Evolutionary conservation across 2,888 invertebrate species (phyloP).

Genomic region (Oithona nana): DNA sequence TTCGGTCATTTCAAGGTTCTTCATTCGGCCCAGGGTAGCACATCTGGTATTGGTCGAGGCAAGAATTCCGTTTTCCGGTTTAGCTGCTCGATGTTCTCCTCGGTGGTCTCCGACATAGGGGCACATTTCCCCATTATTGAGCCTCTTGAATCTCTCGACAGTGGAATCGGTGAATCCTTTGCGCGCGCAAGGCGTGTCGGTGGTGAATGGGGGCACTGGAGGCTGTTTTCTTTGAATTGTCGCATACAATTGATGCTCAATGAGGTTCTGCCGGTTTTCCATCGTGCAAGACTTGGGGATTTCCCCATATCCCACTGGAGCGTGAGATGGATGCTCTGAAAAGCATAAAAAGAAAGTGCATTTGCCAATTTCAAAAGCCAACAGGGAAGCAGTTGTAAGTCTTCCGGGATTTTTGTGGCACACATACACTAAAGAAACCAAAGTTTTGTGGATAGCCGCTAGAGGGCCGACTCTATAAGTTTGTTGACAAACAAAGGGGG

Average conservation of each 20-base stretch:
- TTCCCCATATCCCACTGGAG: conserved; percentile 7
- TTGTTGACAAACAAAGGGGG: no score
- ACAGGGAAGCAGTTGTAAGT: no score
- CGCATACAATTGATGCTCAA: conserved; percentile 10
- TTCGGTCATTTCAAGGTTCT: background rate
- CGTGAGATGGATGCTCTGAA: conserved; percentile 4
- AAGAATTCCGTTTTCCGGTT: background rate
- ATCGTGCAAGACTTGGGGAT: conserved; percentile 8
- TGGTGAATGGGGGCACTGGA: background rate
- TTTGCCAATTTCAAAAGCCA: no score
- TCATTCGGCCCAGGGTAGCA: conserved; percentile 4
- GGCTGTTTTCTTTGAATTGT: conserved; percentile 6
- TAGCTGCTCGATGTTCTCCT: no score
- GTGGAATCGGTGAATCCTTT: background rate
- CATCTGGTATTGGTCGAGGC: background rate
- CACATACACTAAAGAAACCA: no score
- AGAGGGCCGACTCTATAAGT: no score
- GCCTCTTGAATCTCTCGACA: background rate
- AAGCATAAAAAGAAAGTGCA: no score
- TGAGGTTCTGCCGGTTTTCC: conserved; percentile 5
- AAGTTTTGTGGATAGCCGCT: no score
- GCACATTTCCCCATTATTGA: background rate
- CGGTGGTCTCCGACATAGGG: background rate
- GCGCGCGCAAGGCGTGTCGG: background rate
- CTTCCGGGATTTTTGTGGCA: no score